Base-by-base conservation (phyloP, 2,113 vertebrate genomes). In the Brachypodius melanocephalos region DNA sequence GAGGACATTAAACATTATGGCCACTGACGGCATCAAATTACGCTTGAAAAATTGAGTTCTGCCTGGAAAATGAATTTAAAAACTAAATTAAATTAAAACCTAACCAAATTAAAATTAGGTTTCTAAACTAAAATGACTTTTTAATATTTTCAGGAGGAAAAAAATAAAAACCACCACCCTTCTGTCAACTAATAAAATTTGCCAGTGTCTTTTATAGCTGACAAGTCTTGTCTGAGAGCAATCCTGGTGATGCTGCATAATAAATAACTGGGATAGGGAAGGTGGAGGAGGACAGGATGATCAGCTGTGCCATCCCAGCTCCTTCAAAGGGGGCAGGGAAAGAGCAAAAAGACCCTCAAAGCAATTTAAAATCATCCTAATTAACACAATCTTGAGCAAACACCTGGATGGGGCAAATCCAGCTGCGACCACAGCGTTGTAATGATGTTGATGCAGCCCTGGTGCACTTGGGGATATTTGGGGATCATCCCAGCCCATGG, bases 41-140 rank as follows among this genome's bases (percentile, higher is more conserved):
- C 86, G 38, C 90, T 92, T 96, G 96, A 97, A 97, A 96, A 97
- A 97, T 95, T 96, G 95, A 95, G 93, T 97, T 97, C 94, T 96
- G 95, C 73, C 0, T 0, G 9, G 93, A 95, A 97, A 97, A 96
- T 85, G 93, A 96, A 96, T 97, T 97, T 96, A 51, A 96, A 96
- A 97, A 66, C 79, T 48, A 90, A 93, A 93, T 97, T 95, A 96
- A 96, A 97, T 97, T 97, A 95, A 97, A 95, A 94, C 76, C 90
- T 93, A 96, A 97, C 95, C 24, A 79, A 96, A 96, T 96, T 96
- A 95, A 97, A 97, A 97, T 96, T 91, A 96, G 95, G 78, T 95
- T 95, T 96, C 95, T 79, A 94, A 95, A 96, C 95, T 73, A 92
- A 95, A 96, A 93, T 52, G 93, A 80, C 95, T 95, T 95, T 95